These are phyloP conservation scores for Diadema setosum DNA, from an alignment of 35 echinoderm and acorn worm genomes.

Conservation along the genomic window DNA sequence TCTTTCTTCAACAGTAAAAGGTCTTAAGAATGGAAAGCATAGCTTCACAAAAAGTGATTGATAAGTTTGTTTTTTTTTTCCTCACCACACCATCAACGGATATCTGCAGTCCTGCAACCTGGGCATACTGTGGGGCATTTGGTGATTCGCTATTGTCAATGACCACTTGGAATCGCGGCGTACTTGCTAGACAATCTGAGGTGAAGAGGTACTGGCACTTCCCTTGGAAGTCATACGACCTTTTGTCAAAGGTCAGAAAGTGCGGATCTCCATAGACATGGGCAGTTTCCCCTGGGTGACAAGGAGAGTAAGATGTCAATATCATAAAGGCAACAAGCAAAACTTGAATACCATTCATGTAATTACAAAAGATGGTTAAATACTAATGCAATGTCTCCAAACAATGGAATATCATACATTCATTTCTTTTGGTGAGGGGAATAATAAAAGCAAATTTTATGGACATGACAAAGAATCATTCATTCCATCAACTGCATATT, in stretches of 20 bases:
- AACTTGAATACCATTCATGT: too few species aligned
- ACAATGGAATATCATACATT: neutral
- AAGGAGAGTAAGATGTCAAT: too few species aligned
- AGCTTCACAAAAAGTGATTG: too few species aligned
- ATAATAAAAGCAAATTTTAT: too few species aligned
- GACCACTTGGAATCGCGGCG: neutral
- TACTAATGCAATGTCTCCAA: neutral
- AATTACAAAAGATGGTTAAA: too few species aligned
- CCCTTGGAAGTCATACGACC: neutral
- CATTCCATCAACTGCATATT: neutral
- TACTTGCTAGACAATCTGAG: neutral
- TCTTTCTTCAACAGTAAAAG: too few species aligned
- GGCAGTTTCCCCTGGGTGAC: neutral
- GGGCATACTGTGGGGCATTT: neutral
- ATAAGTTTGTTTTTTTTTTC: too few species aligned
- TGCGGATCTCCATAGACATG: slow-evolving; percentile 1
- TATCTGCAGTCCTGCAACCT: neutral
- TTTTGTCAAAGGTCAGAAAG: slow-evolving; percentile 1
- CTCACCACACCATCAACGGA: neutral
- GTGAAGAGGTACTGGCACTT: neutral
- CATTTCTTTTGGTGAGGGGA: too few species aligned
- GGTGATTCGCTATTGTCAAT: neutral
- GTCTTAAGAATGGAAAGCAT: too few species aligned
- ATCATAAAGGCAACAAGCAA: too few species aligned
- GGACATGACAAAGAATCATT: neutral